A percentile compares a stretch with the other conserved stretches of the same genome.
Conservation (phyloP, 37 sponge, comb jelly and placozoan genomes). For the Theonella swinhoei region DNA sequence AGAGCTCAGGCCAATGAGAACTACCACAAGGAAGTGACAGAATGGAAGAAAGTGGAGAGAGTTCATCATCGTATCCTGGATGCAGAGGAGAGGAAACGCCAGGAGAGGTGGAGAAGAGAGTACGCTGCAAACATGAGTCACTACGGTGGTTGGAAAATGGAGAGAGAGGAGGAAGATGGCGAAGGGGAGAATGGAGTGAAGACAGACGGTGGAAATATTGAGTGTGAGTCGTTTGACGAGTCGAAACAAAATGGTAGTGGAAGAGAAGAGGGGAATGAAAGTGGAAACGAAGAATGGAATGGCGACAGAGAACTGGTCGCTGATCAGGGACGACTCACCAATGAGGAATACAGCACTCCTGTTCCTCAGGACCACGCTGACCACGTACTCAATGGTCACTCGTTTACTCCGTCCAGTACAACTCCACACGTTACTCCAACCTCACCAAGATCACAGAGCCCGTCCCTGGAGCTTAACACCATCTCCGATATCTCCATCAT, state of each 20-base stretch:
- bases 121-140: neutral
- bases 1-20: neutral
- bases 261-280: neutral
- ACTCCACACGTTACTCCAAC: no score
- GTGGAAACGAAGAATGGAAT: neutral
- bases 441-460: neutral
- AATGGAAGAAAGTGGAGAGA: constrained; percentile 55
- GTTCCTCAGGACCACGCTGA: neutral
- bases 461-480: neutral
- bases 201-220: neutral
- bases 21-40: constrained; percentile 14
- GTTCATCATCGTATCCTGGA: constrained; percentile 5
- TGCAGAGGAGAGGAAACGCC: neutral
- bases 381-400: neutral
- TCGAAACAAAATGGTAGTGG: neutral
- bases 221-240: neutral
- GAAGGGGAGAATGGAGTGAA: neutral
- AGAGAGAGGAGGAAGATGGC: neutral
- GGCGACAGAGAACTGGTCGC: neutral
- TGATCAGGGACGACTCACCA: neutral
- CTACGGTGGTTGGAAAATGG: neutral
- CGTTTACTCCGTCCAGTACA: no score
- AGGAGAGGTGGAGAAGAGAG: neutral
- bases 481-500: neutral
- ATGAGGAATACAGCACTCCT: neutral